Evolutionary conservation across 2,113 vertebrate genomes (phyloP), one percentile per base, ranked within the genome.

Genomic region (Pelecanoides urinatrix): DNA sequence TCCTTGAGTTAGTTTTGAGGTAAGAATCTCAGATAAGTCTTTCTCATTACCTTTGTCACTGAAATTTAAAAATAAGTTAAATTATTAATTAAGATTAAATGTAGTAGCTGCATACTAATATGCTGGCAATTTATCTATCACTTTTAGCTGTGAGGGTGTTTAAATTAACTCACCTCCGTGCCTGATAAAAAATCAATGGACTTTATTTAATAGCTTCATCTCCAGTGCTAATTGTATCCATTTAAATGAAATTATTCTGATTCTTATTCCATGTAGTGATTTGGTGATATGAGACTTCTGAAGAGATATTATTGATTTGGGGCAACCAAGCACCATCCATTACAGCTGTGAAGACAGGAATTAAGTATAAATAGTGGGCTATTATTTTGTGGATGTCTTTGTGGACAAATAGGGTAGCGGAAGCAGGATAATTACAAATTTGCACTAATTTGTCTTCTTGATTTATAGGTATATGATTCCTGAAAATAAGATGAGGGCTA

Each of bases 171-270:
- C 71, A 83, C 91, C 53, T 95, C 50, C 50, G 23, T 52, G 38
- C 56, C 77, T 93, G 87, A 94, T 96, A 95, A 96, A 93, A 89
- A 94, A 95, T 96, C 97, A 80, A 92, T 94, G 27, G 44, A 76
- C 50, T 96, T 94, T 92, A 85, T 88, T 94, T 85, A 95, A 94
- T 85, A 72, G 68, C 61, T 96, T 95, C 44, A 80, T 95, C 67
- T 80, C 56, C 70, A 30, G 44, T 78, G 50, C 77, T 97, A 97
- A 97, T 95, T 96, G 76, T 88, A 94, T 79, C 63, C 49, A 58
- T 88, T 94, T 94, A 92, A 96, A 96, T 95, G 56, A 94, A 96
- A 96, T 93, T 92, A 95, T 95, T 92, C 90, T 94, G 78, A 96
- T 94, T 94, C 72, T 89, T 96, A 92, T 96, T 96, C 89, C 61